phyloP scores from a whole-genome alignment of 2,113 vertebrate species.

The Poeciliopsis turrubarensis region DNA sequence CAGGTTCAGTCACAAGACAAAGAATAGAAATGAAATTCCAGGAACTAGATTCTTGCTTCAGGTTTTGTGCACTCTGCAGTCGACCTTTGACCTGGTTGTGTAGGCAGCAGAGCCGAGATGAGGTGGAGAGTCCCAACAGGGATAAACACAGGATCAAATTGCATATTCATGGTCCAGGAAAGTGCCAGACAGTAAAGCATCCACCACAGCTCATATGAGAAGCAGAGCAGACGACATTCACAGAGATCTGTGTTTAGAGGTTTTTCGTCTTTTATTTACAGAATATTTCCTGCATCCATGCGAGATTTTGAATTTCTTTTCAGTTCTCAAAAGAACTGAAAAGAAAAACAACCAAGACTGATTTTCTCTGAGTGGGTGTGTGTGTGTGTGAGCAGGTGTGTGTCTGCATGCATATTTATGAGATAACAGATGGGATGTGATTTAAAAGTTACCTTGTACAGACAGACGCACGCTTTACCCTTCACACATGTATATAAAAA shows the following conservation, averaged over 20 bases:
- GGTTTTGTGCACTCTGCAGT: constrained; percentile 9
- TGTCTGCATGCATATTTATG: constrained; percentile 54
- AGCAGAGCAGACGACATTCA: constrained; percentile 13
- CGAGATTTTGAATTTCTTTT: constrained; percentile 16
- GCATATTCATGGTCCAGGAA: constrained; percentile 47
- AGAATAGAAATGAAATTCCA: not conserved
- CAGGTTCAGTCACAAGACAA: not conserved
- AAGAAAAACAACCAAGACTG: constrained; percentile 35
- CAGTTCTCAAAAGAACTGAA: constrained; percentile 1
- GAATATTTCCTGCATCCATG: constrained; percentile 33
- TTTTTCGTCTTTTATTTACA: constrained; percentile 56
- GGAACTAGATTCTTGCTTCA: constrained; percentile 3
- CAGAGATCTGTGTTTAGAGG: constrained; percentile 30
- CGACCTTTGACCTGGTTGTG: constrained; percentile 8
- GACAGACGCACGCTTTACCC: constrained; percentile 46
- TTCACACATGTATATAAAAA: constrained; percentile 18
- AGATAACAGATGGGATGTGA: constrained; percentile 54
- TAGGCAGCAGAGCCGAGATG: constrained; percentile 18
- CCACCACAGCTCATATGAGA: constrained; percentile 1
- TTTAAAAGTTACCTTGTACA: constrained; percentile 59
- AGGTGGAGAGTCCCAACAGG: constrained; percentile 27
- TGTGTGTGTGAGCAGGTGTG: not conserved
- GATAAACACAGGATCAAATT: constrained; percentile 43
- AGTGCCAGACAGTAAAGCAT: constrained; percentile 29
- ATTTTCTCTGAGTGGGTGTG: not conserved